Conservation (phyloP, 1,140 invertebrate genomes). For the Halesus radiatus region DNA sequence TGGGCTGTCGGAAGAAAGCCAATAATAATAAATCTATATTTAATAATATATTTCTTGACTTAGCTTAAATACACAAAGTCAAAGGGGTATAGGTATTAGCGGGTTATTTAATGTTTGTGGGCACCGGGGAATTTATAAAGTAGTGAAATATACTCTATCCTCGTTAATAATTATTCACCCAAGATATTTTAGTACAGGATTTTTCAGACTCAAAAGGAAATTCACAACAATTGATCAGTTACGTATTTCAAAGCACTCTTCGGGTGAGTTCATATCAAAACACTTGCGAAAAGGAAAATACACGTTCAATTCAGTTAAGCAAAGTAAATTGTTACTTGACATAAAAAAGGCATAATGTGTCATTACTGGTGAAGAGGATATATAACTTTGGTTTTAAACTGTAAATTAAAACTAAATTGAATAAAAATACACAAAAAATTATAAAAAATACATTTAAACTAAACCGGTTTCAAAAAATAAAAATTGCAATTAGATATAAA, state of each 20-base stretch:
- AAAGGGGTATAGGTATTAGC: constrained; percentile 27
- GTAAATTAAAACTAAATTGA: constrained; percentile 8
- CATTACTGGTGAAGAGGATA: no score
- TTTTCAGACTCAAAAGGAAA: constrained; percentile 44
- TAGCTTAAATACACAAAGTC: not conserved
- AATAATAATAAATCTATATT: not conserved
- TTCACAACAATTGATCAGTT: constrained; percentile 31
- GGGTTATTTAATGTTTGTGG: constrained; percentile 19
- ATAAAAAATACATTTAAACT: no score
- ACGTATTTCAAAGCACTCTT: constrained; percentile 47
- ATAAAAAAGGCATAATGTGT: no score
- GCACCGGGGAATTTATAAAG: constrained; percentile 19
- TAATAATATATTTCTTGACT: constrained; percentile 1
- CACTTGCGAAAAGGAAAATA: not conserved
- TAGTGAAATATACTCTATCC: constrained; percentile 22
- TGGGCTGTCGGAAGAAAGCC: not conserved
- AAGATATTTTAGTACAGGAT: constrained; percentile 7
- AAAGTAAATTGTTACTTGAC: no score
- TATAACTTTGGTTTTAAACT: constrained; percentile 6
- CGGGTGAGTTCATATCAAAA: constrained; percentile 19
- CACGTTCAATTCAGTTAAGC: no score
- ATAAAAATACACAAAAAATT: not conserved
- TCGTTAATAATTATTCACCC: not conserved
- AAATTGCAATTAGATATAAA: no score
- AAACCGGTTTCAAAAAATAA: no score